Percentiles rank a stretch among this genome's conserved stretches.
phyloP scores from a whole-genome alignment of 2,113 vertebrate species.

The Guaruba guarouba region DNA sequence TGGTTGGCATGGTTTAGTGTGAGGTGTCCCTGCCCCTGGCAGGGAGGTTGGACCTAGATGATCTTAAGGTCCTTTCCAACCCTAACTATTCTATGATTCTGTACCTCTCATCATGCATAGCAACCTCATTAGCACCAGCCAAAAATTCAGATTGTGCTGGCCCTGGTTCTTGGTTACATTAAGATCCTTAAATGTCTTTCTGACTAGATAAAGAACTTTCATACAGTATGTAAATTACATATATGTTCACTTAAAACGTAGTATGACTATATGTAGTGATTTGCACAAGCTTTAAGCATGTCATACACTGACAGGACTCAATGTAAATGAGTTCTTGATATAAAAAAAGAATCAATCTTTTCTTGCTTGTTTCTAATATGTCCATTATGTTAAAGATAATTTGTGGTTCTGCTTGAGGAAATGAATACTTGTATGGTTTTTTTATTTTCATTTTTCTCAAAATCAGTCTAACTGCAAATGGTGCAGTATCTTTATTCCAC shows the following conservation, averaged over 20 bases:
- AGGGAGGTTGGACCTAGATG: too few species aligned
- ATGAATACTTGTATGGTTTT: fast-evolving
- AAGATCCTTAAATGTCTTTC: not conserved
- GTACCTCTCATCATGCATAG: not conserved
- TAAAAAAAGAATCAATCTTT: not conserved
- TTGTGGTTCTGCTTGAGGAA: not conserved
- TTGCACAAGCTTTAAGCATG: not conserved
- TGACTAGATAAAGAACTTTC: not conserved
- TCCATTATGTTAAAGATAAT: not conserved
- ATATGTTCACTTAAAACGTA: not conserved
- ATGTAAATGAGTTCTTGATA: not conserved
- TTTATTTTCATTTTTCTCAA: not conserved
- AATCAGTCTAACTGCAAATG: not conserved
- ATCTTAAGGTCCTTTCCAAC: too few species aligned
- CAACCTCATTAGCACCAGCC: not conserved
- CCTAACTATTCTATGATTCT: too few species aligned
- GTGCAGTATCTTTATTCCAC: not conserved
- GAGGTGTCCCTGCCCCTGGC: too few species aligned
- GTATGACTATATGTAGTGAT: not conserved
- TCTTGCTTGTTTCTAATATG: not conserved
- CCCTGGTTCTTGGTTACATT: not conserved
- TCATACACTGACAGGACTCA: not conserved
- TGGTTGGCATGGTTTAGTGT: too few species aligned
- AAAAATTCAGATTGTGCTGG: not conserved
- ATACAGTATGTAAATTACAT: not conserved